Conservation (phyloP, 2,113 vertebrate genomes). For the Saguinus midas region DNA sequence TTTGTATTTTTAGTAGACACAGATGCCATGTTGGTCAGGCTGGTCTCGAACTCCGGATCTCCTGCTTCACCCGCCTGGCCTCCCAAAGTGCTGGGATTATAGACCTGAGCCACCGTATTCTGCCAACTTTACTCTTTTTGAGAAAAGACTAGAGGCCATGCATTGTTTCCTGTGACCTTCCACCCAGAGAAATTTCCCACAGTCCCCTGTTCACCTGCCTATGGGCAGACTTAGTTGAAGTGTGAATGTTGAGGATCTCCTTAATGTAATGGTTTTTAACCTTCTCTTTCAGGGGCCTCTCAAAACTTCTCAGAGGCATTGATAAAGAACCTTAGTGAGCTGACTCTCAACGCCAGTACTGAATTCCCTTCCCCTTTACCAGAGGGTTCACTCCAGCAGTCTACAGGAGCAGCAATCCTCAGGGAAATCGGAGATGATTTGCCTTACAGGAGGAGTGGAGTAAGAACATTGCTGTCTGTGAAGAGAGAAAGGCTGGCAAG, state of each 20-base stretch:
- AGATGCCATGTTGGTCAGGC: too few species aligned
- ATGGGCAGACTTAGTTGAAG: background rate
- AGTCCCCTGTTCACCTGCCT: background rate
- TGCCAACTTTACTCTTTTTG: background rate
- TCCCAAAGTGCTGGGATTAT: too few species aligned
- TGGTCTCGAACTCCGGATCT: too few species aligned
- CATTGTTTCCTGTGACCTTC: too few species aligned
- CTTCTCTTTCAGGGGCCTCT: background rate
- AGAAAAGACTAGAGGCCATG: background rate
- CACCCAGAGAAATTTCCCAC: background rate
- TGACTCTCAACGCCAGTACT: background rate
- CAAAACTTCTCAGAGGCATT: background rate
- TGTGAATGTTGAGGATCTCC: background rate
- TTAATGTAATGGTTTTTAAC: background rate
- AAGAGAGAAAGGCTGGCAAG: background rate
- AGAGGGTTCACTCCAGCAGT: background rate
- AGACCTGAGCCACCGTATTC: too few species aligned
- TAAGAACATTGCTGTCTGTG: background rate
- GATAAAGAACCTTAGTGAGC: background rate
- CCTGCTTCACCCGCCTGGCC: too few species aligned
- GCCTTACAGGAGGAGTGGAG: background rate
- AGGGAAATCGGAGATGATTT: background rate
- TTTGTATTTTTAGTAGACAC: too few species aligned
- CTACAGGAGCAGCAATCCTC: rapidly evolving
- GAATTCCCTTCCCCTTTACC: background rate